These are phyloP conservation scores for Hydrolagus colliei DNA, from an alignment of 2,797 vertebrate species.

Conservation along the genomic window DNA sequence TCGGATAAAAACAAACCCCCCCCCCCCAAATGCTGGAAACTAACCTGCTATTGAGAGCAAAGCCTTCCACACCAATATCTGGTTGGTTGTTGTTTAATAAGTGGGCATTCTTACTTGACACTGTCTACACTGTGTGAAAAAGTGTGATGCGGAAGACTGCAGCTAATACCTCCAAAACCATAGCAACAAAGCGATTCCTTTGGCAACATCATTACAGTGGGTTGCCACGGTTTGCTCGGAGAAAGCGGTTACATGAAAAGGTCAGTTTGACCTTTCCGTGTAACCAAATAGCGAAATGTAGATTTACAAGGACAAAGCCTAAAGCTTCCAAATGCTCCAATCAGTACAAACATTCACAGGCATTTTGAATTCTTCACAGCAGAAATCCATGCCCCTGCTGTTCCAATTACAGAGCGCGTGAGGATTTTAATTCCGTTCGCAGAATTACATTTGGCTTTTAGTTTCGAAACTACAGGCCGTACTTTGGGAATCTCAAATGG, in stretches of 20 bases:
- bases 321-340: not conserved
- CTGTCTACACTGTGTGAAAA: not conserved
- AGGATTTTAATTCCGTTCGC: not conserved
- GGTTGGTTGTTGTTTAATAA: not conserved
- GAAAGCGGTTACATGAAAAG: not conserved
- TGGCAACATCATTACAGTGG: not conserved
- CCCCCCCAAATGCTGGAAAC: not conserved
- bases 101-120: not conserved
- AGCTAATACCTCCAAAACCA: not conserved
- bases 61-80: not conserved
- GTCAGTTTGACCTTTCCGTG: not conserved
- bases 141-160: not conserved
- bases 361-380: not conserved
- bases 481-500: not conserved
- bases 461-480: not conserved
- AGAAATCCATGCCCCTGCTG: not conserved
- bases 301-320: not conserved
- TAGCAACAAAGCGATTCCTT: conserved; percentile 1
- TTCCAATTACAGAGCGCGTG: not conserved
- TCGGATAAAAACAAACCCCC: not conserved
- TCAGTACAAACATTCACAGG: not conserved
- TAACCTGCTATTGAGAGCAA: not conserved
- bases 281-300: not conserved
- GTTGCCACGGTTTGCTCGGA: not conserved
- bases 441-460: not conserved